These are phyloP conservation scores for Zosterops japonicus DNA, from an alignment of 2,113 vertebrate species.

Conservation along the genomic window DNA sequence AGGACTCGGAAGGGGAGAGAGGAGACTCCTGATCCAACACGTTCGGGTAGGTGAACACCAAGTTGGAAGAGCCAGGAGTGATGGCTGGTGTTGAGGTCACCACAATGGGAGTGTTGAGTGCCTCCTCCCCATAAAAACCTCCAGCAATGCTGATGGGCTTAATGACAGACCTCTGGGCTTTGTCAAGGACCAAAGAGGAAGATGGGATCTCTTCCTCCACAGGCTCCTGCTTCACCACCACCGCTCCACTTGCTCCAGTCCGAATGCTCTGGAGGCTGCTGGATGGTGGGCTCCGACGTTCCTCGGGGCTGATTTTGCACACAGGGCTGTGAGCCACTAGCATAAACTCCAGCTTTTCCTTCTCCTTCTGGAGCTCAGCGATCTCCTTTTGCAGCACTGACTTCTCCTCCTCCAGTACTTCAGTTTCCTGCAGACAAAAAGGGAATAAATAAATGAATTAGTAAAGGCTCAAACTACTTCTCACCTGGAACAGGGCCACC, in stretches of 20 bases:
- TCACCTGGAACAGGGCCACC: neutral
- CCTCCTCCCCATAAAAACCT: constrained; percentile 89
- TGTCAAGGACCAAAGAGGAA: constrained; percentile 72
- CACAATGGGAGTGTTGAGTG: constrained; percentile 97
- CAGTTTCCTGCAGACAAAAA: constrained; percentile 85
- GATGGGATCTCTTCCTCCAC: constrained; percentile 80
- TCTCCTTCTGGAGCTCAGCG: constrained; percentile 93
- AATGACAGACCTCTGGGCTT: constrained; percentile 92
- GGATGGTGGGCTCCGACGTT: constrained; percentile 78
- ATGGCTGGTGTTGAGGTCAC: constrained; percentile 92
- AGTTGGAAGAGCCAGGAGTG: constrained; percentile 89
- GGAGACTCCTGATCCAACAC: constrained; percentile 96
- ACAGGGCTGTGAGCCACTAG: constrained; percentile 93
- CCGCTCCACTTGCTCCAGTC: constrained; percentile 38
- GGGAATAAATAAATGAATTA: constrained; percentile 6
- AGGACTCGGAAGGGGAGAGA: constrained; percentile 93
- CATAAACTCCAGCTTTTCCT: constrained; percentile 99
- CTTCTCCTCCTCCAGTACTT: constrained; percentile 96
- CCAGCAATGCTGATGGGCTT: constrained; percentile 95
- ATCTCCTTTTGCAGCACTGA: constrained; percentile 97
- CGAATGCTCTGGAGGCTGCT: constrained; percentile 81
- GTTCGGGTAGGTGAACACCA: constrained; percentile 97
- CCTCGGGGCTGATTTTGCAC: constrained; percentile 92
- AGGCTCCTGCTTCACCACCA: constrained; percentile 95
- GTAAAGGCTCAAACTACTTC: neutral